A percentile compares a stretch with the other conserved stretches of the same genome.
Evolutionary conservation across 2,113 vertebrate genomes (phyloP).

Genomic region (Phylloscopus trochiloides): DNA sequence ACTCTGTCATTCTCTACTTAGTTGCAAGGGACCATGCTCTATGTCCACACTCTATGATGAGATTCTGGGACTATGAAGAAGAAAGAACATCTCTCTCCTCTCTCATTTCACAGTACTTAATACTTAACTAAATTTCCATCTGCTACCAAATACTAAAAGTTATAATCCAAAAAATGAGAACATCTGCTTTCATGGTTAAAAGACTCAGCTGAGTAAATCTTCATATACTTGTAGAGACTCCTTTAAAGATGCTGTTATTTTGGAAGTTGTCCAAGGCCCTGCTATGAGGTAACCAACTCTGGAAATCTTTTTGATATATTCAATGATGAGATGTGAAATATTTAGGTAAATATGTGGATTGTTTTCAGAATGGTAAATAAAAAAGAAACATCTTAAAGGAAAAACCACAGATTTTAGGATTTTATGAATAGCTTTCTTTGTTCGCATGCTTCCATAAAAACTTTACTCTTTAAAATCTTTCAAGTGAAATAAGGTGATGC

Average conservation of each 20-base stretch:
- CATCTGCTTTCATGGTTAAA: background rate
- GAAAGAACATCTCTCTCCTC: fast-evolving
- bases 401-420: background rate
- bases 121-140: background rate
- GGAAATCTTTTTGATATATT: background rate
- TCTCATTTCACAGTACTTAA: background rate
- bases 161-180: background rate
- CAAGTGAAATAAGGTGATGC: background rate
- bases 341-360: background rate
- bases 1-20: background rate
- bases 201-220: background rate
- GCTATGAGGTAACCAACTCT: background rate
- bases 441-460: background rate
- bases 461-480: background rate
- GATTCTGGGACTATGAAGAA: background rate
- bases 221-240: background rate
- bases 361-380: background rate
- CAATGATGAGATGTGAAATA: background rate
- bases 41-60: background rate
- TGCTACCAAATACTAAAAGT: background rate
- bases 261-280: background rate
- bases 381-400: background rate
- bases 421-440: background rate
- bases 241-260: background rate
- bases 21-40: background rate